Base-by-base conservation (phyloP, 2,888 invertebrate genomes). In the Trachelus troglodyta region DNA sequence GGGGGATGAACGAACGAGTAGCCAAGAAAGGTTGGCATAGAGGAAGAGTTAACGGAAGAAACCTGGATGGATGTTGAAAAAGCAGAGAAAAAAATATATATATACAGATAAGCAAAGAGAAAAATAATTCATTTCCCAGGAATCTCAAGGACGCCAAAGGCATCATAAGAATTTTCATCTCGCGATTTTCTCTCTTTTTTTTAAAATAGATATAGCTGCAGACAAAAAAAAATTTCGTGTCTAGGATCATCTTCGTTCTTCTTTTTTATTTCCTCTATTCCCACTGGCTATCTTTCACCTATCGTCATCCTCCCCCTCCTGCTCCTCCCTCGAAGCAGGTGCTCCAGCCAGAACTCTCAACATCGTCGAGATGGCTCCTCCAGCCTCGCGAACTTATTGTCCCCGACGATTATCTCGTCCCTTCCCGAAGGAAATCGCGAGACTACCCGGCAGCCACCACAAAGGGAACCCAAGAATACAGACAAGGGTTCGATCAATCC, bases 391-490 rank as follows among this genome's bases (percentile, higher is more conserved):
- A 82, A 84, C 85, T 86, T 84, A 84, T 84, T 86, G 86, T 86
- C 84, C 83, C 83, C 79, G 82, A 79, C 84, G 86, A 86, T 87
- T 87, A 86, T 85, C 85, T 85, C 83, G 83, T 84, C 79, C 83
- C 77, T 74, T 81, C 79, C 80, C 79, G 80, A 79, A 79, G 30
- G 76, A 79, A 71, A 31, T 71, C 11, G 71, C 71, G 15, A 30
- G 31, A 71, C 31, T 71, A 31, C 40, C 23, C 40, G 6, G 23
- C 40, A 15, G 15, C 40, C 40, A 15, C 15, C 40, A 23, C 40
- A 56, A 56, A 56, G 40, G 40, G 40, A 56, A 2, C 23, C 4
- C 40, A 9, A 56, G 40, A 56, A 56, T 56, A 56, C 40, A 23
- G 15, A 23, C 40, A 23, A 56, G 6, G 23, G 40, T 56, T 56